Conservation (phyloP, 2,797 vertebrate species). For the Anguilla obscura region DNA sequence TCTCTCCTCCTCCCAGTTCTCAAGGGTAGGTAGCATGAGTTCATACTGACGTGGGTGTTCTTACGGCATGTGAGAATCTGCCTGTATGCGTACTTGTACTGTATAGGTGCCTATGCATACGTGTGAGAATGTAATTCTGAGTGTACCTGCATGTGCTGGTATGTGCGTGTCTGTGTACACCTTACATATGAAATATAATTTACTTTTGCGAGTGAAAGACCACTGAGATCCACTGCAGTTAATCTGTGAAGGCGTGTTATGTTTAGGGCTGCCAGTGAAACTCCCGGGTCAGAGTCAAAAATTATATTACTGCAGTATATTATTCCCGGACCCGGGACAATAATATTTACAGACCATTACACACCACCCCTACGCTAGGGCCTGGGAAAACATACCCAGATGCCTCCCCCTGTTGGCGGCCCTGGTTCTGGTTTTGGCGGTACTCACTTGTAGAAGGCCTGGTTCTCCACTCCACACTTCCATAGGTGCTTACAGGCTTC, state of each 20-base stretch:
- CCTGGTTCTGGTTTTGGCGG: background rate
- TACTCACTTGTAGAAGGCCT: constrained; percentile 98
- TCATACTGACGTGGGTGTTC: background rate
- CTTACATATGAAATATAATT: no score
- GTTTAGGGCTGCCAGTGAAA: background rate
- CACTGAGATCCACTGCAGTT: background rate
- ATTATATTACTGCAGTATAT: no score
- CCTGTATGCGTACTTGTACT: background rate
- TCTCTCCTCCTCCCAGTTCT: background rate
- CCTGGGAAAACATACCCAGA: no score
- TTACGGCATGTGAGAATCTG: background rate
- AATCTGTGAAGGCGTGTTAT: background rate
- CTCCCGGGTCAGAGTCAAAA: no score
- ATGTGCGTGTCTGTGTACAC: background rate
- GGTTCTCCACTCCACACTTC: constrained; percentile 98
- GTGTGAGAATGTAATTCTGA: background rate
- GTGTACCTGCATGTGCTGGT: background rate
- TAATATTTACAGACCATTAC: no score
- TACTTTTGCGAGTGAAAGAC: background rate
- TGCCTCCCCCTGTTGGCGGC: no score
- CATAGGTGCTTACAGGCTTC: constrained; percentile 98
- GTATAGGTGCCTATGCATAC: background rate
- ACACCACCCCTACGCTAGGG: no score
- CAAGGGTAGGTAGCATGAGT: background rate
- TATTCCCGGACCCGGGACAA: no score